Conservation (phyloP, 2,888 invertebrate species). For the Polydrusus cervinus region DNA sequence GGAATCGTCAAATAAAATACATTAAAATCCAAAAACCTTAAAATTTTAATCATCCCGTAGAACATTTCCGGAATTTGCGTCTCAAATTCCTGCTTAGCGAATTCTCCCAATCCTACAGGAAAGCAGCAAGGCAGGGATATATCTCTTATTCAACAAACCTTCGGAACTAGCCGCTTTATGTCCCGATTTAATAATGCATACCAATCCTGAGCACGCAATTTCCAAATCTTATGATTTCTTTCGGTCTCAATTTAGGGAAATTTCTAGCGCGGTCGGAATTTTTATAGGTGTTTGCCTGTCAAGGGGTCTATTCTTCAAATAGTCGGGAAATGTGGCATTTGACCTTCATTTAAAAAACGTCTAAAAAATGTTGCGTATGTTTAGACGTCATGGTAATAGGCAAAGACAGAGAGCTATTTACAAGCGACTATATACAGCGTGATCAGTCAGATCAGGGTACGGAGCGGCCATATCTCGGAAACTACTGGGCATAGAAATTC, state of each 20-base stretch:
- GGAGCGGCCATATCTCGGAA: no score
- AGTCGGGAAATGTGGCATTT: background rate
- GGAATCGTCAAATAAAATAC: background rate
- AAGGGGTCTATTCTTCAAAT: conserved; percentile 35
- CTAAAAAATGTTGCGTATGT: no score
- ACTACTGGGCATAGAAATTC: no score
- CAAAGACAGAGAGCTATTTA: no score
- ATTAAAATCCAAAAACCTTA: background rate
- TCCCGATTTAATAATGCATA: conserved; percentile 60
- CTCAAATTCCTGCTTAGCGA: conserved; percentile 42
- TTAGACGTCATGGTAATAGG: no score
- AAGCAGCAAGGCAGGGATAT: conserved; percentile 40
- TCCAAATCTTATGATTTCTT: conserved; percentile 59
- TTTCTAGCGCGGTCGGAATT: conserved; percentile 57
- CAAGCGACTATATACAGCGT: no score
- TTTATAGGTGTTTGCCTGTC: conserved; percentile 57
- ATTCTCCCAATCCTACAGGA: conserved; percentile 33
- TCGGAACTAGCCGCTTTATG: conserved; percentile 56
- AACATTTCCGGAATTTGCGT: conserved; percentile 37
- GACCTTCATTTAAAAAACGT: no score
- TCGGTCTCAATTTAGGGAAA: conserved; percentile 54
- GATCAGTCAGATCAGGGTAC: no score
- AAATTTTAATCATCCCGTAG: conserved; percentile 23
- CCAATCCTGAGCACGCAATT: conserved; percentile 59
- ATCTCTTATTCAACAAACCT: conserved; percentile 53